Conservation (phyloP, 2,888 invertebrate genomes). For the Meiosimyza decipiens region DNA sequence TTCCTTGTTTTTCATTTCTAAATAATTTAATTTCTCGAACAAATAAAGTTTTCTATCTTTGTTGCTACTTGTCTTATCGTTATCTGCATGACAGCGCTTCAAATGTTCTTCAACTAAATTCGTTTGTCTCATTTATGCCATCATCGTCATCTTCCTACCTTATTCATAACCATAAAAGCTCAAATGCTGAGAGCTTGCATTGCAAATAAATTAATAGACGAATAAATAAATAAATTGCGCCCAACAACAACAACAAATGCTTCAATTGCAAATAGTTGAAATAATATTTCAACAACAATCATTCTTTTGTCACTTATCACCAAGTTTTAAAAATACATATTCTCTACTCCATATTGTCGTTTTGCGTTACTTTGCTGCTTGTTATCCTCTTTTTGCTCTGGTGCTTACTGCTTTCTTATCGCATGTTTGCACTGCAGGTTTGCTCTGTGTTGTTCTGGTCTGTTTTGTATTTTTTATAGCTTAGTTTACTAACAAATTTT, state of each 20-base stretch:
- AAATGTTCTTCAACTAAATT: not conserved
- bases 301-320: constrained; percentile 15
- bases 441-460: not conserved
- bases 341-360: not conserved
- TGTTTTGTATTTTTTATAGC: no score
- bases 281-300: constrained; percentile 20
- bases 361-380: not conserved
- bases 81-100: not conserved
- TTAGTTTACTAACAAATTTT: not conserved
- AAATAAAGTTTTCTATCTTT: not conserved
- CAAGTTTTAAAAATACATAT: not conserved
- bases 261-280: constrained; percentile 19
- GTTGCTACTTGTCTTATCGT: constrained; percentile 25
- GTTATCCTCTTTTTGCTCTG: not conserved
- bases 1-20: not conserved
- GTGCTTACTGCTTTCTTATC: not conserved
- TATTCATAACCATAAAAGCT: not conserved
- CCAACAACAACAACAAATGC: not conserved
- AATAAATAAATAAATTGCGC: constrained; percentile 26
- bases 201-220: constrained; percentile 26
- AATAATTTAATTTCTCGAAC: not conserved
- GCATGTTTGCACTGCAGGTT: not conserved
- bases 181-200: not conserved
- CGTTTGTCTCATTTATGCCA: not conserved
- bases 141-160: not conserved